A percentile compares a stretch with the other conserved stretches of the same genome.
Evolutionary conservation across 2,113 vertebrate genomes (phyloP).

Genomic region (Syngnathus scovelli): DNA sequence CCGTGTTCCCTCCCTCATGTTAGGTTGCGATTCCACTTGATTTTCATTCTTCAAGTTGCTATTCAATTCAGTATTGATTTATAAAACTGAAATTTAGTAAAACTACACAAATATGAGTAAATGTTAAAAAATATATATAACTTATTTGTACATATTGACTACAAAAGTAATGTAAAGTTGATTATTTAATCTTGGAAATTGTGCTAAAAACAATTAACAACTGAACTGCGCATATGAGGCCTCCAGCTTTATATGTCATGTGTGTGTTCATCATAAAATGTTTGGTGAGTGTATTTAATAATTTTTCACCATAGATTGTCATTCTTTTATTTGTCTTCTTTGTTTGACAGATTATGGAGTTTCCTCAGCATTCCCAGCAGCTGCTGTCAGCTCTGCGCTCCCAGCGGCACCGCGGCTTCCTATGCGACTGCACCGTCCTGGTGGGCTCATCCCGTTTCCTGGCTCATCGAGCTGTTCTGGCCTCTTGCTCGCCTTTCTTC

Average conservation of each 20-base stretch:
- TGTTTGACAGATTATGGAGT: slow-evolving; percentile 76
- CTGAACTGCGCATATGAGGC: too few relatives aligned
- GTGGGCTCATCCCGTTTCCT: slow-evolving; percentile 82
- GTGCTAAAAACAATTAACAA: too few relatives aligned
- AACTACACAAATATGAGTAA: too few relatives aligned
- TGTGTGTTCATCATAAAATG: neutral
- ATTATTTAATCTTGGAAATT: too few relatives aligned
- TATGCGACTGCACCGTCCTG: slow-evolving; percentile 87
- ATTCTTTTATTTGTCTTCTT: neutral
- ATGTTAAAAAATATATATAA: too few relatives aligned
- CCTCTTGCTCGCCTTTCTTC: slow-evolving; percentile 91
- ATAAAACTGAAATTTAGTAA: too few relatives aligned
- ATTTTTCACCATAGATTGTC: neutral
- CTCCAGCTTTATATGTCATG: neutral
- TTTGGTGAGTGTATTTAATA: neutral
- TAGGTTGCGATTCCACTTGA: too few relatives aligned
- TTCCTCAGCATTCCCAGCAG: slow-evolving; percentile 87
- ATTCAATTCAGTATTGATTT: too few relatives aligned
- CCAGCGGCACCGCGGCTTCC: slow-evolving; percentile 86
- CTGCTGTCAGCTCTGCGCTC: slow-evolving; percentile 81
- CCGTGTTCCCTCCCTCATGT: too few relatives aligned
- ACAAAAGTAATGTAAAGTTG: too few relatives aligned
- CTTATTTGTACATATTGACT: too few relatives aligned
- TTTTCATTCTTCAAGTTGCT: too few relatives aligned
- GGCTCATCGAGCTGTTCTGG: slow-evolving; percentile 86